Conservation (phyloP, 2,113 vertebrate genomes). For the Heterochromis multidens region DNA sequence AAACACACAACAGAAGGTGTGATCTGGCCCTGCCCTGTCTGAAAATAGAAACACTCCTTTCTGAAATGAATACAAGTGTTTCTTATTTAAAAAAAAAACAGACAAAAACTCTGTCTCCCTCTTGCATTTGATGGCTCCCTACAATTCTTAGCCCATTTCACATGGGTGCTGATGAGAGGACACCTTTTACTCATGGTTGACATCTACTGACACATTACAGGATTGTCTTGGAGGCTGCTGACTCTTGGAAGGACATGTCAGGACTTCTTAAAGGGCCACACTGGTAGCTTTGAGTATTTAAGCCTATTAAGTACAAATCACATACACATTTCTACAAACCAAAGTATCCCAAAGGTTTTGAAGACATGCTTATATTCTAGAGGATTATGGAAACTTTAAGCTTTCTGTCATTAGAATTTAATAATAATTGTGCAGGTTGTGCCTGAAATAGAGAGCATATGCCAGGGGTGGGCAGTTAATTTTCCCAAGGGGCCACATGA, state of each 20-base stretch:
- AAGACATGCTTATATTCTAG: not conserved
- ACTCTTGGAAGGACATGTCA: not conserved
- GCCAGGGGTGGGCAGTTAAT: not conserved
- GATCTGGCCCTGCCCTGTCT: slow-evolving; percentile 41
- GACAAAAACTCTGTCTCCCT: not conserved
- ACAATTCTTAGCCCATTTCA: not conserved
- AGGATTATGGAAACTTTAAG: not conserved
- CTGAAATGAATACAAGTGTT: not conserved
- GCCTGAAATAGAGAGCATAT: not conserved
- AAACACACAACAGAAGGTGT: slow-evolving; percentile 21
- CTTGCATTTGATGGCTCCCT: not conserved
- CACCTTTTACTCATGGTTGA: slow-evolving; percentile 12
- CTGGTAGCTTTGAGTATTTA: not conserved
- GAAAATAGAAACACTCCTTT: slow-evolving; percentile 28
- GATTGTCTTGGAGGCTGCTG: not conserved
- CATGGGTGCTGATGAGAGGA: not conserved
- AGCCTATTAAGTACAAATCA: not conserved
- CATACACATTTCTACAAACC: not conserved
- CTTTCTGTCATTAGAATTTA: not conserved
- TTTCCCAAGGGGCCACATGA: not conserved
- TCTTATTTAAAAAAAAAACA: not conserved
- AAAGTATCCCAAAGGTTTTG: not conserved
- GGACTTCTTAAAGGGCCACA: not conserved
- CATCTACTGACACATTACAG: slow-evolving; percentile 29
- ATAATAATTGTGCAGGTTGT: not conserved